Evolutionary conservation across 2,888 invertebrate genomes (phyloP).

Genomic region (Pachycephus smyrnensis): DNA sequence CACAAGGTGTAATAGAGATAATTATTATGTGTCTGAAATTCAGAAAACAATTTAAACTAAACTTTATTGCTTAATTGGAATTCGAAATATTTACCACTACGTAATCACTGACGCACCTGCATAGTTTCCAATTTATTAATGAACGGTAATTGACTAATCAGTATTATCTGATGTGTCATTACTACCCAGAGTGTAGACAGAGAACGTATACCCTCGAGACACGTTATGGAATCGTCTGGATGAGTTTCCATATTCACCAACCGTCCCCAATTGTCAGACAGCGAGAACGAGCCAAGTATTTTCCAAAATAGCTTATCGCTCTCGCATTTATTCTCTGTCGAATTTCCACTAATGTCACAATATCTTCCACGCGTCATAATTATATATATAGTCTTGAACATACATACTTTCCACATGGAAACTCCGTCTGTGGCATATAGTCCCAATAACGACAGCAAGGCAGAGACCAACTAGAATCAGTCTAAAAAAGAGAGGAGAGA

Average conservation of each 20-base stretch:
- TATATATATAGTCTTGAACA: neutral
- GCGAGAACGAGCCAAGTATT: conserved; percentile 15
- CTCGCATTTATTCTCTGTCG: neutral
- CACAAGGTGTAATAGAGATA: conserved; percentile 17
- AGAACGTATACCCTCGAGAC: conserved; percentile 29
- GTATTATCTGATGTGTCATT: conserved; percentile 33
- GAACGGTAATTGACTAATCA: conserved; percentile 23
- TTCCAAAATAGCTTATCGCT: neutral
- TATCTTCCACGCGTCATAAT: neutral
- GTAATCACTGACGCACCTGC: conserved; percentile 12
- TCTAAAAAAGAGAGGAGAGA: too few species aligned
- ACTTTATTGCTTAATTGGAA: neutral
- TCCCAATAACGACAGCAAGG: too few species aligned
- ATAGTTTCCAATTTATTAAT: conserved; percentile 22
- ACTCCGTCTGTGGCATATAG: too few species aligned
- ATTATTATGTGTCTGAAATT: conserved; percentile 21
- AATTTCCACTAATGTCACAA: neutral
- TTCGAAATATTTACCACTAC: neutral
- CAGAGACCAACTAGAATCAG: too few species aligned
- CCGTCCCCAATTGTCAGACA: conserved; percentile 24
- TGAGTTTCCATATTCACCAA: conserved; percentile 21
- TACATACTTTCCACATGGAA: too few species aligned
- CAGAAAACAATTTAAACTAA: neutral
- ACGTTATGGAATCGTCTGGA: conserved; percentile 25
- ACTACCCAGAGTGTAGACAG: conserved; percentile 28